phyloP scores from a whole-genome alignment of 1,140 invertebrate genomes.

The Choristoneura fumiferana region DNA sequence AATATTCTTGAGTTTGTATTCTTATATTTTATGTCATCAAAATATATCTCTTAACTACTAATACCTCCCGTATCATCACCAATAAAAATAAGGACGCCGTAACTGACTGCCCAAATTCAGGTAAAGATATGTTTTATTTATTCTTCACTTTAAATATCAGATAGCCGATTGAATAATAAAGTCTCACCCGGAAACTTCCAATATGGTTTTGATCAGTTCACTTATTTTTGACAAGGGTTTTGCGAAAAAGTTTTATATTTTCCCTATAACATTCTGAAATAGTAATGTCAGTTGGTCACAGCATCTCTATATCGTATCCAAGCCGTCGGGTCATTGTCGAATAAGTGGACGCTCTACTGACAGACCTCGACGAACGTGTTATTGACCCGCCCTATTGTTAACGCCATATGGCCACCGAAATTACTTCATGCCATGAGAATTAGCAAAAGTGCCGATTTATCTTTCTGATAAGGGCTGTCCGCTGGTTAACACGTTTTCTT shows the following conservation, averaged over 20 bases:
- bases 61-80: too few relatives aligned
- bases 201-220: neutral
- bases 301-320: conserved; percentile 38
- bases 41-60: too few relatives aligned
- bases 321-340: conserved; percentile 9
- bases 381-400: conserved; percentile 72
- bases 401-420: conserved; percentile 61
- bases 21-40: too few relatives aligned
- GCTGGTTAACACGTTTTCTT: conserved; percentile 26
- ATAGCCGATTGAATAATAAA: too few relatives aligned
- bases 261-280: conserved; percentile 2
- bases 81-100: too few relatives aligned
- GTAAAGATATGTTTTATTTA: too few relatives aligned
- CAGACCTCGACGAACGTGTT: conserved; percentile 62
- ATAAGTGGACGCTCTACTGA: conserved; percentile 64
- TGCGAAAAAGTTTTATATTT: conserved; percentile 17
- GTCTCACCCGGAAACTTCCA: neutral
- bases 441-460: conserved; percentile 31
- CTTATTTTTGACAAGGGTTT: conserved; percentile 15
- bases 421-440: conserved; percentile 45
- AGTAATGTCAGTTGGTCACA: conserved; percentile 15
- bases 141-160: too few relatives aligned
- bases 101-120: too few relatives aligned
- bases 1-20: too few relatives aligned
- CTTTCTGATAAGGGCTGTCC: neutral